Evolutionary conservation across 2,888 invertebrate genomes (phyloP).

Genomic region (Cheilosia impressa): DNA sequence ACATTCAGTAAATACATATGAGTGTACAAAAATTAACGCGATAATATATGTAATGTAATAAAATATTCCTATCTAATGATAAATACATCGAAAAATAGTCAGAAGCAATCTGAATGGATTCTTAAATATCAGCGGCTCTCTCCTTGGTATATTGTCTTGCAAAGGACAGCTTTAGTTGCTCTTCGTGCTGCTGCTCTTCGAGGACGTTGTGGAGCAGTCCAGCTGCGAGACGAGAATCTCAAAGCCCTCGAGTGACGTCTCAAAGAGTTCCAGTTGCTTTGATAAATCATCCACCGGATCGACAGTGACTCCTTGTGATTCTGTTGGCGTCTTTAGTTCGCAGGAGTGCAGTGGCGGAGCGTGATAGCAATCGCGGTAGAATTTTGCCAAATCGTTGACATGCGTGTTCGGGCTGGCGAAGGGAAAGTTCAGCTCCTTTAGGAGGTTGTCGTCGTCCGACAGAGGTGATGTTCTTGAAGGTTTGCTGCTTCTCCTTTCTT

Average conservation of each 20-base stretch:
- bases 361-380: slow-evolving; percentile 83
- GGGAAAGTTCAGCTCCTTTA: slow-evolving; percentile 84
- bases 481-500: slow-evolving; percentile 55
- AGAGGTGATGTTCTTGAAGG: slow-evolving; percentile 73
- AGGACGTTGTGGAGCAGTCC: slow-evolving; percentile 79
- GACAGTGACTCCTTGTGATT: slow-evolving; percentile 40
- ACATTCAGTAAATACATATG: slow-evolving; percentile 54
- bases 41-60: slow-evolving; percentile 49
- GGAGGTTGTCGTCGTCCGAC: slow-evolving; percentile 82
- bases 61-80: slow-evolving; percentile 72
- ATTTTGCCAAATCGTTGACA: slow-evolving; percentile 83
- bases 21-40: slow-evolving; percentile 64
- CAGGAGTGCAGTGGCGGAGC: slow-evolving; percentile 81
- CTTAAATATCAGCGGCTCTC: slow-evolving; percentile 73
- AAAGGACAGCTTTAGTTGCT: slow-evolving; percentile 49
- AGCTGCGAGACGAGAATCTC: slow-evolving; percentile 83
- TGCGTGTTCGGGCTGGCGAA: slow-evolving; percentile 83
- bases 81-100: slow-evolving; percentile 76
- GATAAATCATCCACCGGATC: slow-evolving; percentile 81
- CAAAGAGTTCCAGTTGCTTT: slow-evolving; percentile 83
- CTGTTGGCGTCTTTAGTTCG: slow-evolving; percentile 39
- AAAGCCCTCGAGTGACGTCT: slow-evolving; percentile 83
- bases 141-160: slow-evolving; percentile 34
- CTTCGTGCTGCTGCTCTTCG: slow-evolving; percentile 80
- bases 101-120: slow-evolving; percentile 57